phyloP scores from a whole-genome alignment of 2,888 invertebrate genomes.

The Brachycybe producta region DNA sequence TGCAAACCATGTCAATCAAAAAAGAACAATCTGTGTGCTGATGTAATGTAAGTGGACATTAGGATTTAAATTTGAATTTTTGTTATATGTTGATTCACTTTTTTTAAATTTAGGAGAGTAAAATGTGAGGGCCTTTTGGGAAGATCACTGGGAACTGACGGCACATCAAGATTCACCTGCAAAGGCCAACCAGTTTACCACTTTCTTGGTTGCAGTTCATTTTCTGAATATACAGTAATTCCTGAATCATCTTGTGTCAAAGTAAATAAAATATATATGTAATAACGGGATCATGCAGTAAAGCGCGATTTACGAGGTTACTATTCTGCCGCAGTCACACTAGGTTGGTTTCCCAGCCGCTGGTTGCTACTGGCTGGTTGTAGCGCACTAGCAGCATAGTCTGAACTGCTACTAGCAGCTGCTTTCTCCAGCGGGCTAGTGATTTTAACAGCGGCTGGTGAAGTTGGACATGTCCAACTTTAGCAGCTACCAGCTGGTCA shows the following conservation, averaged over 20 bases:
- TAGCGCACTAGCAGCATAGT: no score
- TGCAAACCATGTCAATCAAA: slow-evolving; percentile 4
- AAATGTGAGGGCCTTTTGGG: slow-evolving; percentile 4
- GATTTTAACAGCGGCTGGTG: no score
- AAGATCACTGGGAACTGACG: slow-evolving; percentile 1
- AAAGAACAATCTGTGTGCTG: slow-evolving; percentile 4
- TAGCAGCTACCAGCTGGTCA: no score
- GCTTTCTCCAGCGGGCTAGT: no score
- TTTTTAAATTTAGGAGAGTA: neutral
- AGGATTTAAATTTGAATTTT: neutral
- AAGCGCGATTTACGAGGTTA: no score
- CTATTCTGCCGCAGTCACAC: no score
- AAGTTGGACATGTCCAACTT: no score
- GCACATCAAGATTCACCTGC: slow-evolving; percentile 12
- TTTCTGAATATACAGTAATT: slow-evolving; percentile 15
- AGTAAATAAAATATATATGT: slow-evolving; percentile 1
- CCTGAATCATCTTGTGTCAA: slow-evolving; percentile 13
- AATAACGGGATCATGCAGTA: no score
- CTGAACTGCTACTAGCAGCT: no score
- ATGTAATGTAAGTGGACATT: slow-evolving; percentile 1
- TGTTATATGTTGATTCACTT: neutral
- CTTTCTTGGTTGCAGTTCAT: slow-evolving; percentile 3
- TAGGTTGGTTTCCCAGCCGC: no score
- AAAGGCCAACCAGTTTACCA: slow-evolving; percentile 11
- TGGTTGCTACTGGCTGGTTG: no score